A percentile compares a stretch with the other conserved stretches of the same genome.
Conservation (phyloP, 2,888 invertebrate species). For the Lypha dubia region DNA sequence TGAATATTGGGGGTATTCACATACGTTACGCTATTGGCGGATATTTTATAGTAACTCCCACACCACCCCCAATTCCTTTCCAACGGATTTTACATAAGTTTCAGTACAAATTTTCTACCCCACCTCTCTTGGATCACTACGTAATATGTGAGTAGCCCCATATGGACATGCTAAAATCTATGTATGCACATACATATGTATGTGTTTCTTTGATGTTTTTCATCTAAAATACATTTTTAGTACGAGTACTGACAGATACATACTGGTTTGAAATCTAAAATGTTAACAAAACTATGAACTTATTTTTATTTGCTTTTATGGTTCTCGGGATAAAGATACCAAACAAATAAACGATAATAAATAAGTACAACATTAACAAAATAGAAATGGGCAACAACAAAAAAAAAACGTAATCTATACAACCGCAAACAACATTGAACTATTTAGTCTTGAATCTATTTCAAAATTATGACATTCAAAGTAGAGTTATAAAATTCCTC, state of each 20-base stretch:
- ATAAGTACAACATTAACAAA: conserved; percentile 18
- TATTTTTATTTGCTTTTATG: conserved; percentile 48
- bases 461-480: too few relatives aligned
- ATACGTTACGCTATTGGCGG: too few relatives aligned
- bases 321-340: conserved; percentile 72
- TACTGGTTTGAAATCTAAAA: conserved; percentile 28
- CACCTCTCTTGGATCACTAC: too few relatives aligned
- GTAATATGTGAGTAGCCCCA: too few relatives aligned
- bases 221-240: not conserved
- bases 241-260: conserved; percentile 4
- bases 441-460: too few relatives aligned
- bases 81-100: too few relatives aligned
- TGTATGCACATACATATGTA: not conserved
- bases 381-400: conserved; percentile 69
- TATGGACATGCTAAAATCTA: too few relatives aligned
- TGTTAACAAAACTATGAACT: conserved; percentile 14
- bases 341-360: conserved; percentile 63
- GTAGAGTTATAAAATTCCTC: too few relatives aligned
- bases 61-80: too few relatives aligned
- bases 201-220: not conserved
- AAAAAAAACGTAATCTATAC: not conserved
- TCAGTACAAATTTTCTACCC: too few relatives aligned
- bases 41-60: too few relatives aligned
- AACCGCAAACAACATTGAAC: too few relatives aligned
- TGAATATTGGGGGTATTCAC: not conserved